Base-by-base conservation (phyloP, 2,797 vertebrate species). In the Acrossocheilus wenchowensis region DNA sequence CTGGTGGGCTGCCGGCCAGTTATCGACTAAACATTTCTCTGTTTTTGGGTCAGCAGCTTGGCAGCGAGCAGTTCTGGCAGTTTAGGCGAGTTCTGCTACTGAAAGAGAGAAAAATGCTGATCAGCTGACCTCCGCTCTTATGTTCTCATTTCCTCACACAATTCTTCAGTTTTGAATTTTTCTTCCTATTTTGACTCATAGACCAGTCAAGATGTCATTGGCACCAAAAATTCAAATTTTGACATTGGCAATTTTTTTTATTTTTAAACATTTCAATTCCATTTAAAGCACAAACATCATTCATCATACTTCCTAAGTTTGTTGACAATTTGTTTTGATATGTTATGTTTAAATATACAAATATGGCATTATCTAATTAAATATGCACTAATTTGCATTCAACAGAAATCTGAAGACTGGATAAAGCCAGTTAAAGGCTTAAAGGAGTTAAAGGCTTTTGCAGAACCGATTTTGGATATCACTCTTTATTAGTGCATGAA, bases 41-140 rank as follows among this genome's bases (percentile, higher is more conserved):
- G 90, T 87, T 93, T 94, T 92, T 93, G 90, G 93, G 93, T 95
- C 93, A 94, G 91, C 90, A 91, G 90, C 91, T 93, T 92, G 91
- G 92, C 90, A 93, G 89, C 30, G 34, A 86, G 71, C 41, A 73
- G 48, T 60, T 84, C 69, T 79, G 78, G 71, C 81, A 82, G 68
- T 57, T 86, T 81, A 41, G 88, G 52, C 36, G 68, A 74, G 83
- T 75, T 62, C 43, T 81, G 84, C 81, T 41, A 60, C 66, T n/a
- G 77, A 69, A 54, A 75, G 45, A 88, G 39, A 74, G 62, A 48
- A 72, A 75, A 52, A 48, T 79, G 69, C 39, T 60, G 57, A 78
- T 85, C 87, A 83, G 81, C 80, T 52, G 74, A 64, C 64, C 72
- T 39, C 50, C 21, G 19, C 41, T 80, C 26, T 39, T 23, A 71